phyloP scores from a whole-genome alignment of 2,113 vertebrate genomes.

The Corydoras sp. region DNA sequence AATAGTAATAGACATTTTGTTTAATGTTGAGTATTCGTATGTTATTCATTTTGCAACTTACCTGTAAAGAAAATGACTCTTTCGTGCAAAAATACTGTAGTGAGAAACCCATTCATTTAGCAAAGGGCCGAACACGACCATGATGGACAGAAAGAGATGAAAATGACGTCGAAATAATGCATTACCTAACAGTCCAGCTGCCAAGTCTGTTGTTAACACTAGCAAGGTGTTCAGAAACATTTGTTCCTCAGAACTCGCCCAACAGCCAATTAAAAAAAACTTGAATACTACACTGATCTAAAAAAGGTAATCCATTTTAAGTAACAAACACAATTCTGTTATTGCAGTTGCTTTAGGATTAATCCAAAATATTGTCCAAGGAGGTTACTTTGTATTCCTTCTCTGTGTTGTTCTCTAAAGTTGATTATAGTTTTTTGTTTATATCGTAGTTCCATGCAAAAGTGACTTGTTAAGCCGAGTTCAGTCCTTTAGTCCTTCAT shows the following conservation, averaged over 20 bases:
- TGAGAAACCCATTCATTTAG: conserved; percentile 78
- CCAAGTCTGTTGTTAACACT: conserved; percentile 75
- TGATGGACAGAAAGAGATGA: conserved; percentile 72
- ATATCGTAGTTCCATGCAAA: no score
- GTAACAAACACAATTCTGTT: neutral
- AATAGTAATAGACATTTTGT: no score
- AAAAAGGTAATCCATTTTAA: neutral
- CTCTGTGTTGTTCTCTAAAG: no score
- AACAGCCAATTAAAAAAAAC: neutral
- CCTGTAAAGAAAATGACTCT: conserved; percentile 82
- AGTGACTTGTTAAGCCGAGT: no score
- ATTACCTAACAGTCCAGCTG: conserved; percentile 69
- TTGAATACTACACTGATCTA: neutral
- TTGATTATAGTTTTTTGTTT: no score
- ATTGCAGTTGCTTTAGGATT: no score
- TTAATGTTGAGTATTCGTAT: neutral
- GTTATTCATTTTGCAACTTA: conserved; percentile 53
- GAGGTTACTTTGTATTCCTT: no score
- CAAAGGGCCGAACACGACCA: conserved; percentile 74
- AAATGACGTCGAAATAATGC: conserved; percentile 72
- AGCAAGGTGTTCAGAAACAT: conserved; percentile 68
- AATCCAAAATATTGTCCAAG: no score
- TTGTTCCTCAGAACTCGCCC: neutral
- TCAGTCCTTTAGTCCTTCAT: no score
- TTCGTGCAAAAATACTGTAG: conserved; percentile 77